Evolutionary conservation across 1,140 invertebrate genomes (phyloP).

Genomic region (Acromyrmex echinatior): DNA sequence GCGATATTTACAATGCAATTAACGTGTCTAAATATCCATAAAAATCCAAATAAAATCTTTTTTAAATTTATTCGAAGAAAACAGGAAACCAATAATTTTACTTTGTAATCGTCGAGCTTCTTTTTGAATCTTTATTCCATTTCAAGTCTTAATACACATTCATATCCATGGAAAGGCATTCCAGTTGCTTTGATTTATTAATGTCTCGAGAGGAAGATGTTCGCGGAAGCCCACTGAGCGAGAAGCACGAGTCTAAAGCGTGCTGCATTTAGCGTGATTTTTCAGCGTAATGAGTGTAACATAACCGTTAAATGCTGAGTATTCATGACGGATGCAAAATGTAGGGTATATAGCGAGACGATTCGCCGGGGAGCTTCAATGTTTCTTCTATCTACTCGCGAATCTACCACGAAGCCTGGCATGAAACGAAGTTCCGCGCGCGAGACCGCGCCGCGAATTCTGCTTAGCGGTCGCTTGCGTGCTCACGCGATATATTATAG

Average conservation of each 20-base stretch:
- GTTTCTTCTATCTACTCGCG: constrained; percentile 11
- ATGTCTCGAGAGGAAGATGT: constrained; percentile 3
- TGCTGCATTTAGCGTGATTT: constrained; percentile 52
- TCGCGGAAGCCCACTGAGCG: constrained; percentile 2
- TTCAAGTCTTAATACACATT: neutral
- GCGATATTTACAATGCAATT: constrained; percentile 29
- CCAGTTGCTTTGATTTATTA: neutral
- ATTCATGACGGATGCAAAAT: constrained; percentile 60
- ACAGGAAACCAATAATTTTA: neutral
- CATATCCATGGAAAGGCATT: neutral
- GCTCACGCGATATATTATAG: constrained; percentile 42
- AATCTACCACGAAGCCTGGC: constrained; percentile 49
- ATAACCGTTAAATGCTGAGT: constrained; percentile 47
- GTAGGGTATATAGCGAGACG: constrained; percentile 54
- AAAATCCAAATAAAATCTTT: neutral
- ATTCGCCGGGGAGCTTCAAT: constrained; percentile 17
- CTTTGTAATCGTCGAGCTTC: neutral
- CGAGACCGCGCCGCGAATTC: constrained; percentile 29
- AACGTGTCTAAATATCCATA: constrained; percentile 6
- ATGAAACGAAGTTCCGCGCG: constrained; percentile 42
- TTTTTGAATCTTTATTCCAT: neutral
- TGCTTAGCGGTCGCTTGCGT: constrained; percentile 12
- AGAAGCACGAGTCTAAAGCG: constrained; percentile 22
- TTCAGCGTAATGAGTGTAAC: constrained; percentile 41
- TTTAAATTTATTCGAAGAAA: neutral